A percentile compares a stretch with the other conserved stretches of the same genome.
Conservation (phyloP, 2,113 vertebrate genomes). For the Steatornis caripensis region DNA sequence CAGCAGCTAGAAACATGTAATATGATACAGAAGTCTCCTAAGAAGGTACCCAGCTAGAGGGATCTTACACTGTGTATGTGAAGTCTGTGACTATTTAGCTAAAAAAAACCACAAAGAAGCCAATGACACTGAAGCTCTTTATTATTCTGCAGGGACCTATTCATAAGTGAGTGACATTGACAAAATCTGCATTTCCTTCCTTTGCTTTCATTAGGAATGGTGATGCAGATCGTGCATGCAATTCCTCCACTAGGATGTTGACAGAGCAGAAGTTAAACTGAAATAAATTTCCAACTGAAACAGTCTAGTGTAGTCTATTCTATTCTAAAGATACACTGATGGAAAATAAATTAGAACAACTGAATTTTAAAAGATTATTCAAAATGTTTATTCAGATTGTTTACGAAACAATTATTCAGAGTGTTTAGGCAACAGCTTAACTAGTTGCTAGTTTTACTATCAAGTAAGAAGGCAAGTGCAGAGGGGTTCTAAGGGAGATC, state of each 20-base stretch:
- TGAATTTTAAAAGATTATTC: background rate
- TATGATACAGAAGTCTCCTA: background rate
- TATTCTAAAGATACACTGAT: background rate
- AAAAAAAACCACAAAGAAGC: background rate
- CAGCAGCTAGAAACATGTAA: slow-evolving; percentile 39
- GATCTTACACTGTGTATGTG: background rate
- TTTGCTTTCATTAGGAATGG: background rate
- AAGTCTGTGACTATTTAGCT: background rate
- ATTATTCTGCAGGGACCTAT: slow-evolving; percentile 49
- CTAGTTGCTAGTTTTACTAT: background rate
- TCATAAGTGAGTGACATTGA: slow-evolving; percentile 53
- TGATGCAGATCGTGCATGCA: background rate
- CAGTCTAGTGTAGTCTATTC: background rate
- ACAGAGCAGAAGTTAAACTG: background rate
- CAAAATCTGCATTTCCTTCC: slow-evolving; percentile 32
- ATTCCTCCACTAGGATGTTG: background rate
- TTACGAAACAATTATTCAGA: background rate
- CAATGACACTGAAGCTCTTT: slow-evolving; percentile 39
- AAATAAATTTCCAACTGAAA: background rate
- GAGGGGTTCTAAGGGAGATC: background rate
- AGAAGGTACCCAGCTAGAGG: background rate
- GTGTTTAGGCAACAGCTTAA: background rate
- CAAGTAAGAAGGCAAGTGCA: background rate
- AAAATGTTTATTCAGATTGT: background rate
- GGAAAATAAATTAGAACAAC: background rate